Base-by-base conservation (phyloP, 2,113 vertebrate species). In the Oncorhynchus clarkii region DNA sequence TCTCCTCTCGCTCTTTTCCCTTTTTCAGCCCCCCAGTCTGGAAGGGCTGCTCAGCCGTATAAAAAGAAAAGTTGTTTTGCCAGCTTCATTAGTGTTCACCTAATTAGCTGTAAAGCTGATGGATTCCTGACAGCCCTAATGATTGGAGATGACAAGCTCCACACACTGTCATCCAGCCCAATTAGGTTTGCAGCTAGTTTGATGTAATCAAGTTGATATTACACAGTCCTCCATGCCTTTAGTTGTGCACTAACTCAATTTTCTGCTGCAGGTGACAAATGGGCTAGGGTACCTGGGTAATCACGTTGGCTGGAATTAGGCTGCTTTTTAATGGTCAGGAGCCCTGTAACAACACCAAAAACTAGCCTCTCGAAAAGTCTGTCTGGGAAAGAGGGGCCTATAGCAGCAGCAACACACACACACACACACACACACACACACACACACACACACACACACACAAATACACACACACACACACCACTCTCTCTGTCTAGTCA, bases 71-170 rank as follows among this genome's bases (percentile, higher is more conserved):
- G 96, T 97, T 98, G 97, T 98, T 98, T 97, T 97, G 96, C 96
- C 96, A 98, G 96, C 97, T 98, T 99, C 96, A 97, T 99, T 98
- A 99, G 96, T 96, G 96, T 96, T 97, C 95, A 96, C 94, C 97
- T 99, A 98, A 99, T 99, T 99, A 99, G 97, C 96, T 93, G 94
- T 96, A 95, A 96, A 94, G 94, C 96, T 99, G 97, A 98, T 97
- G 97, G 96, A 98, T 98, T 95, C 93, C 95, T 97, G 97, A 98
- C 97, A 96, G 96, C 93, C 94, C 95, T 97, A 96, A 98, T 98
- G 97, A 99, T 98, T 96, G 96, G 97, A 97, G 96, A 97, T 98
- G 97, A 98, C 97, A 97, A 94, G 96, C 96, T 94, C 94, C 91
- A 94, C 95, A 96, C 95, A 93, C 95, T 96, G 96, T 97, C 97